Conservation (phyloP, 2,113 vertebrate species). For the Meleagris gallopavo region DNA sequence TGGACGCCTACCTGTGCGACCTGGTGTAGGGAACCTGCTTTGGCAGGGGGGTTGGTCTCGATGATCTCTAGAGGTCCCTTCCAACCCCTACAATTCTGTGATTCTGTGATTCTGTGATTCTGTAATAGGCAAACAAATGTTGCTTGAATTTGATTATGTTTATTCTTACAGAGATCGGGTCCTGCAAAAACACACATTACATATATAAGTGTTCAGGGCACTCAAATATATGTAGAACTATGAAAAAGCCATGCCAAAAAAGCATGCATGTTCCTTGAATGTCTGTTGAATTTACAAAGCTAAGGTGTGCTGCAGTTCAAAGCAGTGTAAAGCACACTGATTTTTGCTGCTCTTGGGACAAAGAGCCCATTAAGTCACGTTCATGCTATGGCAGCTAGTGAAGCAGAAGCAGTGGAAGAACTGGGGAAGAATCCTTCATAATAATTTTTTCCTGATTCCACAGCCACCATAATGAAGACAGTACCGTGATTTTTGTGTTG, state of each 20-base stretch:
- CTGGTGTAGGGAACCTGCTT: too few relatives aligned
- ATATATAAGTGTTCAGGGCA: not conserved
- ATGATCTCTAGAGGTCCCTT: too few relatives aligned
- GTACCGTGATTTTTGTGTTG: not conserved
- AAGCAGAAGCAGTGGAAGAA: not conserved
- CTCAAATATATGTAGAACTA: not conserved
- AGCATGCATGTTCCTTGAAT: not conserved
- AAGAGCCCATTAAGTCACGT: not conserved
- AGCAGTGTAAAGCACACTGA: not conserved
- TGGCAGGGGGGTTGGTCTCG: too few relatives aligned
- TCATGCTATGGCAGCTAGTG: not conserved
- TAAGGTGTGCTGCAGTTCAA: not conserved
- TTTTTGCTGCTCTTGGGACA: not conserved
- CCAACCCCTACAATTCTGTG: too few relatives aligned
- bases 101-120: too few relatives aligned
- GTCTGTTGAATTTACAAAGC: not conserved
- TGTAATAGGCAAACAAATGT: conserved; percentile 52
- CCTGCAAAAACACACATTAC: not conserved
- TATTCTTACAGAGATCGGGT: conserved; percentile 3
- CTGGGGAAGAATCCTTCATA: not conserved
- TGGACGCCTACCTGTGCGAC: too few relatives aligned
- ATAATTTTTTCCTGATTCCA: not conserved
- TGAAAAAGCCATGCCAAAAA: not conserved
- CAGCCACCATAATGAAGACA: not conserved
- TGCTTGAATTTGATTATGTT: conserved; percentile 59